These are phyloP conservation scores for Acrossocheilus fasciatus DNA, from an alignment of 2,797 vertebrate species.

Conservation along the genomic window DNA sequence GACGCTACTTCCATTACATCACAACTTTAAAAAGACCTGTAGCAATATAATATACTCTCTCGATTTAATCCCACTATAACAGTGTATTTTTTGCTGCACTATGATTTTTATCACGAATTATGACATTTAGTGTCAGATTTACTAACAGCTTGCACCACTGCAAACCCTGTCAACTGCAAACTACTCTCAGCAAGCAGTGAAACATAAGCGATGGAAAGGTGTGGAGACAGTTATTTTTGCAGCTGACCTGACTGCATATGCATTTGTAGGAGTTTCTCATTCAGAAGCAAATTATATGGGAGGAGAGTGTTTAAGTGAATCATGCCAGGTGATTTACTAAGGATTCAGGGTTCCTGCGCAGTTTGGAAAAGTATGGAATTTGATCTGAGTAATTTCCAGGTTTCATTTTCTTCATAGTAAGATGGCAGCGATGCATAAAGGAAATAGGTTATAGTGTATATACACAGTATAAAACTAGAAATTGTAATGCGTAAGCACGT, in stretches of 20 bases:
- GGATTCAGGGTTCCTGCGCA: not conserved
- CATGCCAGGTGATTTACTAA: not conserved
- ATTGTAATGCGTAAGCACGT: not conserved
- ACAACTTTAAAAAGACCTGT: not conserved
- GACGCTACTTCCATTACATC: not conserved
- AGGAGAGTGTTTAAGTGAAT: not conserved
- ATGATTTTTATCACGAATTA: not conserved
- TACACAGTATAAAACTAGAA: not conserved
- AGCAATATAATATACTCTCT: not conserved
- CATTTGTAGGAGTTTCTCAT: not conserved
- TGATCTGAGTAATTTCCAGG: not conserved
- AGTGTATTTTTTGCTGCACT: not conserved
- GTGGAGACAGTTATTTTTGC: not conserved
- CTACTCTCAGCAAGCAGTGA: not conserved
- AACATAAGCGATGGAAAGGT: not conserved
- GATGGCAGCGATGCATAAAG: not conserved
- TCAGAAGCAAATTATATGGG: not conserved
- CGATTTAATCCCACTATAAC: not conserved
- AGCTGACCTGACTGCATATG: not conserved
- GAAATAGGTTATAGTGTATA: not conserved
- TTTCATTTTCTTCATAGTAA: not conserved
- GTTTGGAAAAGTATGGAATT: not conserved
- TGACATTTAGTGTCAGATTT: not conserved
- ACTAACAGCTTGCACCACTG: not conserved
- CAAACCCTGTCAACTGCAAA: not conserved